These are phyloP conservation scores for Trinorchestia longiramus DNA, from an alignment of 1,140 invertebrate genomes.

Conservation along the genomic window DNA sequence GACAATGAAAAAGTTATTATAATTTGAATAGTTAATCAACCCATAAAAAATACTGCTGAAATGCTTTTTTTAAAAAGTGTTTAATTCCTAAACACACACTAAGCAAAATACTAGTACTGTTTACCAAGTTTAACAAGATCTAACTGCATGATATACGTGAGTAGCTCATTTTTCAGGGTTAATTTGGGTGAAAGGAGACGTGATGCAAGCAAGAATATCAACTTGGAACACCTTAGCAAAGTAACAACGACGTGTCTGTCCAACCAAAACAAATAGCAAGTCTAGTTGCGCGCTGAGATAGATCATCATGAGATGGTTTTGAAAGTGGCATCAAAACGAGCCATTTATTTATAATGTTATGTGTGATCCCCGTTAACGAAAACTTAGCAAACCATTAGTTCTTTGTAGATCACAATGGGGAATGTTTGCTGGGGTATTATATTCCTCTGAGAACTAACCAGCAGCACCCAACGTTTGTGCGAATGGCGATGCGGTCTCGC, in stretches of 20 bases:
- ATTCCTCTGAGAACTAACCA: neutral
- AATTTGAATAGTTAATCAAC: no score
- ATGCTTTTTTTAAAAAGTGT: no score
- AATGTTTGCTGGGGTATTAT: neutral
- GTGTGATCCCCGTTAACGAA: slow-evolving; percentile 13
- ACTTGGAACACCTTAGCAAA: neutral
- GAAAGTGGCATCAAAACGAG: neutral
- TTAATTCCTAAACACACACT: neutral
- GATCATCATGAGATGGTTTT: slow-evolving; percentile 10
- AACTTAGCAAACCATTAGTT: slow-evolving; percentile 6
- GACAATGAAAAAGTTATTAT: no score
- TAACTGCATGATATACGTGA: neutral
- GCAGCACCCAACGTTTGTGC: neutral
- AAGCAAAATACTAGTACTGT: neutral
- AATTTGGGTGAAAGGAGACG: neutral
- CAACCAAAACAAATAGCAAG: neutral
- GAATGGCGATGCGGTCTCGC: neutral
- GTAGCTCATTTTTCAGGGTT: neutral
- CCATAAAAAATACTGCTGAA: no score
- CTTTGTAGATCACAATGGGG: neutral
- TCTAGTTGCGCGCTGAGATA: slow-evolving; percentile 4
- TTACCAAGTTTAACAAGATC: neutral
- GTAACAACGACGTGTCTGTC: neutral
- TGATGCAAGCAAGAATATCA: neutral
- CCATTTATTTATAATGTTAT: neutral